Evolutionary conservation across 35 echinoderm and acorn worm species (phyloP).

Genomic region (Anneissia japonica): DNA sequence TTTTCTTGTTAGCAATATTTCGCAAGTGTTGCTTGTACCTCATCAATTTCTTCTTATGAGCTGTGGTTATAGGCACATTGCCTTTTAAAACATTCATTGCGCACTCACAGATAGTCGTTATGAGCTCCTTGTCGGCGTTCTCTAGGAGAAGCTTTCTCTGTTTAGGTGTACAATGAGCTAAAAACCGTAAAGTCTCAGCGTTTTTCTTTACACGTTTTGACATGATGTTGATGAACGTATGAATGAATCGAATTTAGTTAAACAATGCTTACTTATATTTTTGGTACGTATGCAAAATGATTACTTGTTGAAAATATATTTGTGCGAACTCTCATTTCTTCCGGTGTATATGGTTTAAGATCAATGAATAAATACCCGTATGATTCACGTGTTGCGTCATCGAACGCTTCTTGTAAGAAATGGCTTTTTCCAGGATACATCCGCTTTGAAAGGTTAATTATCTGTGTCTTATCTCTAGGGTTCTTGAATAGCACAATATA

Average conservation of each 20-base stretch:
- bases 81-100: conserved; percentile 26
- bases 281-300: no score
- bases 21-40: no score
- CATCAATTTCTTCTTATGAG: conserved; percentile 21
- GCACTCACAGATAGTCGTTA: not conserved
- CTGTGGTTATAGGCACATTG: not conserved
- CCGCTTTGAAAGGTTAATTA: conserved; percentile 29
- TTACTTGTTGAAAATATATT: conserved; percentile 33
- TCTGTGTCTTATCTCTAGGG: conserved; percentile 57
- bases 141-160: no score
- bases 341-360: conserved; percentile 45
- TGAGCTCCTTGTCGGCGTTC: no score
- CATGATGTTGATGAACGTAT: no score
- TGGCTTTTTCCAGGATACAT: conserved; percentile 39
- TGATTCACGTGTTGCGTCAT: conserved; percentile 41
- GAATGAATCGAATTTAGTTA: no score
- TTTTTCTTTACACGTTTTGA: conserved; percentile 9
- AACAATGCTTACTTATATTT: not conserved
- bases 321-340: conserved; percentile 43
- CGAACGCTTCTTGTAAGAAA: conserved; percentile 34
- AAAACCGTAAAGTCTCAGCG: no score
- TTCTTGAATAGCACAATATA: conserved; percentile 48
- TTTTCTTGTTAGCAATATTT: no score
- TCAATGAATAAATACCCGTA: conserved; percentile 48
- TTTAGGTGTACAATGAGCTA: no score